A percentile compares a stretch with the other conserved stretches of the same genome.
Conservation (phyloP, 2,113 vertebrate species). For the Passer montanus region DNA sequence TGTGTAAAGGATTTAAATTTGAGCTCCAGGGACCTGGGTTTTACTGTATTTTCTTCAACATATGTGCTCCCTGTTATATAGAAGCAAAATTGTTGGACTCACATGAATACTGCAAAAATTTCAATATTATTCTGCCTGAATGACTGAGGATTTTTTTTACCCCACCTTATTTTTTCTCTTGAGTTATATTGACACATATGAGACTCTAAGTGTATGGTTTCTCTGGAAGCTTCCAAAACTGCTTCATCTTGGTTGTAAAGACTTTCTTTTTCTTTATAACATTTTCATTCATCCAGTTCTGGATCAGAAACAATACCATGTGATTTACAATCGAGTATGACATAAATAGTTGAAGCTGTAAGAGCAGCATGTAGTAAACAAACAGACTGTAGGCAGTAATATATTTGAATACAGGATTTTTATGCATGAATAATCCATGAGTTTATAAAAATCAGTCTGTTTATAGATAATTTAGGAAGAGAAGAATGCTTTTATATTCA, state of each 20-base stretch:
- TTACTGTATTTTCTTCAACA: not conserved
- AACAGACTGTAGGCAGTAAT: constrained; percentile 47
- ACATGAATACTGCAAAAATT: not conserved
- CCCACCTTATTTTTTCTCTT: not conserved
- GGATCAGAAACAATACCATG: constrained; percentile 17
- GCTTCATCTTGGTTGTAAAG: not conserved
- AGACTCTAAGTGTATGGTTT: not conserved
- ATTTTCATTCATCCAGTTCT: constrained; percentile 21
- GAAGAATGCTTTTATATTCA: constrained; percentile 10
- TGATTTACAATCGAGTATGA: constrained; percentile 2
- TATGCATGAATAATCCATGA: constrained; percentile 47
- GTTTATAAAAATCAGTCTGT: constrained; percentile 31
- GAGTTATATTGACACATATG: not conserved
- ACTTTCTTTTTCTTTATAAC: not conserved
- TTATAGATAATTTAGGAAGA: constrained; percentile 24
- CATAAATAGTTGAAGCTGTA: constrained; percentile 32
- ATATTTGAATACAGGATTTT: constrained; percentile 39
- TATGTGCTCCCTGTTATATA: not conserved
- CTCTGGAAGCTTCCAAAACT: not conserved
- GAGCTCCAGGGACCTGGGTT: not conserved
- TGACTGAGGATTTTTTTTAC: not conserved
- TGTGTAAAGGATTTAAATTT: constrained; percentile 16
- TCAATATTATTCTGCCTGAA: not conserved
- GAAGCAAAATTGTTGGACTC: not conserved
- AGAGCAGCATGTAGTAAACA: constrained; percentile 55